Percentiles rank a stretch among this genome's conserved stretches.
Conservation (phyloP, 2,888 invertebrate species). For the Abrostola tripartita region DNA sequence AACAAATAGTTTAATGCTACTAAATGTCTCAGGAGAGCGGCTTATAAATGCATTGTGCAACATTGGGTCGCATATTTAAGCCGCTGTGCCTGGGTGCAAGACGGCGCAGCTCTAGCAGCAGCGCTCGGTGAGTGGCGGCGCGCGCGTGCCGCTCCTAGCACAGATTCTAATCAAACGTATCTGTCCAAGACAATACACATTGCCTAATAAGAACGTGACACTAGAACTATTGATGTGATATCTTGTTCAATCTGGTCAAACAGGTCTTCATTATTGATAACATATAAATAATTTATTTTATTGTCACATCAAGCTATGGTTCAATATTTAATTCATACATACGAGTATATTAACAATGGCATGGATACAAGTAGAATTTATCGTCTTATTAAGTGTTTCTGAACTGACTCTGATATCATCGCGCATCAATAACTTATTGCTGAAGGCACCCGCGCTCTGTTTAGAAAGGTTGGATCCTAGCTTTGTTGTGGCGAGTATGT, state of each 20-base stretch:
- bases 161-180: conserved; percentile 68
- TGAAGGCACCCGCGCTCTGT: conserved; percentile 54
- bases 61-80: conserved; percentile 69
- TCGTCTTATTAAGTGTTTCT: conserved; percentile 3
- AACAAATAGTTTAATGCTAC: conserved; percentile 68
- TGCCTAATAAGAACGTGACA: conserved; percentile 65
- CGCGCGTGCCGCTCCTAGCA: conserved; percentile 62
- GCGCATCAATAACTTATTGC: conserved; percentile 31
- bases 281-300: conserved; percentile 39
- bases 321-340: background rate
- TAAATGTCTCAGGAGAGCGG: conserved; percentile 62
- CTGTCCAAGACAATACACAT: conserved; percentile 70
- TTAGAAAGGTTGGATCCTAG: conserved; percentile 77
- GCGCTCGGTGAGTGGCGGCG: conserved; percentile 40
- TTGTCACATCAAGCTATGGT: conserved; percentile 17
- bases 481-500: conserved; percentile 62
- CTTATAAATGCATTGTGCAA: conserved; percentile 74
- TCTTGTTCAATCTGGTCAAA: conserved; percentile 60
- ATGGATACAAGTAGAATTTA: conserved; percentile 8
- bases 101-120: conserved; percentile 17
- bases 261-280: conserved; percentile 43
- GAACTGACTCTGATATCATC: conserved; percentile 65
- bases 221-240: conserved; percentile 52
- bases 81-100: conserved; percentile 65
- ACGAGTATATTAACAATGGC: conserved; percentile 1